Base-by-base conservation (phyloP, 2,113 vertebrate species). In the Passer domesticus region DNA sequence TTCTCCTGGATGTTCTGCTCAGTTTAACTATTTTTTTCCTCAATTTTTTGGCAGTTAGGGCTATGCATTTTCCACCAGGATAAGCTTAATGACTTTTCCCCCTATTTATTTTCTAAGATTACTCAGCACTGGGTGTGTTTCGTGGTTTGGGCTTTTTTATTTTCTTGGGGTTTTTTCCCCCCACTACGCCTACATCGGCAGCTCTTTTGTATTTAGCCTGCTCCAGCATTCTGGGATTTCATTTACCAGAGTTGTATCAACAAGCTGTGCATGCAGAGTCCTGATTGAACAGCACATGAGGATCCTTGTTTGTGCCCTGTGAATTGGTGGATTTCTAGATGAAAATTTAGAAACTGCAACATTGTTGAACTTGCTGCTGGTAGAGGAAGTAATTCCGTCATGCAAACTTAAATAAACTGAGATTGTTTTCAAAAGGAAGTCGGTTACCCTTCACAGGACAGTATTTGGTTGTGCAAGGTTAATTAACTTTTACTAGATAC, bases 51-150 rank as follows among this genome's bases (percentile, higher is more conserved):
- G 68, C 56, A 55, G n/a, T 82, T 82, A 63, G 8, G 27, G 24
- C 11, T 28, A 6, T 72, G 19, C 89, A 12, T 87, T 83, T 81
- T 84, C 52, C 35, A 39, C 15, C 7, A 64, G 69, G 30, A 81
- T 25, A 84, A 81, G 35, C 77, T 72, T 79, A 10, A 9, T 92
- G 66, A 89, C 47, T 90, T 76, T 89, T 19, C 19, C 24, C 9
- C 15, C 11, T 89, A 4, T 79, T 94, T 92, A 35, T 94, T 95
- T 94, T 94, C 52, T 72, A 0, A 1, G 66, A 64, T 94, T 89
- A 85, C 53, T 94, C 70, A 82, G 49, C 37, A 13, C 30, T 91
- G 74, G 21, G 35, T 72, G 44, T 84, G 35, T 89, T 25, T 72
- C 41, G 37, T 85, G 62, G 84, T 47, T 86, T 89, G 39, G 20